Conservation (phyloP, 2,797 vertebrate species). For the Oreortyx pictus region DNA sequence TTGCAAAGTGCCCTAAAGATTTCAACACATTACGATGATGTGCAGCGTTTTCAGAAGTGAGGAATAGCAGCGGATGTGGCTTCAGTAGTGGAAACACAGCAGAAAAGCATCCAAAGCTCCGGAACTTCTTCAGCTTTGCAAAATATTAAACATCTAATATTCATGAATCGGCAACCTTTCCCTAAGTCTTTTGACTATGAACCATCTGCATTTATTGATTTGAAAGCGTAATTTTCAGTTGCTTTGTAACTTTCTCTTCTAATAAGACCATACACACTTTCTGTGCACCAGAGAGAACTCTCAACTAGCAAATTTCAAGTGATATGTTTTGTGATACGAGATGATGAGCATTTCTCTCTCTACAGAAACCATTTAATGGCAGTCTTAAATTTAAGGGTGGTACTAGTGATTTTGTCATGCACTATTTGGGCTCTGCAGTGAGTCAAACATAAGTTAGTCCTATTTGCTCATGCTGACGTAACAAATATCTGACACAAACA, state of each 20-base stretch:
- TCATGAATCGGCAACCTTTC: background rate
- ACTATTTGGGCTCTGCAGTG: background rate
- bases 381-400: background rate
- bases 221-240: conserved; percentile 10
- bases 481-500: background rate
- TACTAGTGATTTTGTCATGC: background rate
- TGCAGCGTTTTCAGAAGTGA: rapidly evolving
- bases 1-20: background rate
- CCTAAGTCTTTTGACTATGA: background rate
- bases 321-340: background rate
- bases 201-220: background rate
- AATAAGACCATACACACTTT: background rate
- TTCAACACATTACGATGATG: background rate
- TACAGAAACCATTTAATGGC: background rate
- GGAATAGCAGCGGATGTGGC: background rate
- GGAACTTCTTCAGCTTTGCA: background rate
- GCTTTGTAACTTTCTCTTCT: background rate
- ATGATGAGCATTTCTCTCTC: background rate
- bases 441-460: conserved; percentile 1
- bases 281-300: background rate
- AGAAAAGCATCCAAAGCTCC: background rate
- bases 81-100: background rate
- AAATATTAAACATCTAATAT: background rate
- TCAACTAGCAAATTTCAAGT: background rate
- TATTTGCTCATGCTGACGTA: background rate